These are phyloP conservation scores for Mixornis gularis DNA, from an alignment of 2,113 vertebrate genomes.

Conservation along the genomic window DNA sequence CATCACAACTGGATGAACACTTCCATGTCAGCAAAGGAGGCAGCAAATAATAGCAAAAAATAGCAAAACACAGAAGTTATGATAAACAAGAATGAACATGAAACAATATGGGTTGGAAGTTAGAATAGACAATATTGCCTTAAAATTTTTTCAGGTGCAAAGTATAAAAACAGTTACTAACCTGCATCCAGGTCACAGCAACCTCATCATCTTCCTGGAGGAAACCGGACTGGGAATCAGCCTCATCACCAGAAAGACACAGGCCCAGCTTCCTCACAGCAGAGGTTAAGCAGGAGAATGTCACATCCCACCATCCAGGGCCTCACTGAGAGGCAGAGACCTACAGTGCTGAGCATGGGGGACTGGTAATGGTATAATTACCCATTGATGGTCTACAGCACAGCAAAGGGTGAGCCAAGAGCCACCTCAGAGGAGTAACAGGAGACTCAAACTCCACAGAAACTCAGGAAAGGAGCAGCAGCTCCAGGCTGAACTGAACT, in stretches of 20 bases:
- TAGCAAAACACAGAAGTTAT: not conserved
- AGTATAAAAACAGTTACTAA: not conserved
- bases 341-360: accelerated
- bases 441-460: not conserved
- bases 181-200: not conserved
- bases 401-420: not conserved
- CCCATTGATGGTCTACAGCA: accelerated
- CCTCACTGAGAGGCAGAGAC: accelerated
- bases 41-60: not conserved
- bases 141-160: not conserved
- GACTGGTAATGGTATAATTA: too few species aligned
- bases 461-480: not conserved
- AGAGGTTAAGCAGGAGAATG: not conserved
- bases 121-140: not conserved
- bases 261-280: not conserved
- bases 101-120: not conserved
- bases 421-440: not conserved
- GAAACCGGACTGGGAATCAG: not conserved
- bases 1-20: not conserved
- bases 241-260: not conserved
- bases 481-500: not conserved
- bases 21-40: not conserved
- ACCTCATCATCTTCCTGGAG: not conserved
- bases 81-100: not conserved
- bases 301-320: not conserved